Percentiles rank a stretch among this genome's conserved stretches.
Conservation (phyloP, 2,797 vertebrate genomes). For the Gymnopithys bicolor region DNA sequence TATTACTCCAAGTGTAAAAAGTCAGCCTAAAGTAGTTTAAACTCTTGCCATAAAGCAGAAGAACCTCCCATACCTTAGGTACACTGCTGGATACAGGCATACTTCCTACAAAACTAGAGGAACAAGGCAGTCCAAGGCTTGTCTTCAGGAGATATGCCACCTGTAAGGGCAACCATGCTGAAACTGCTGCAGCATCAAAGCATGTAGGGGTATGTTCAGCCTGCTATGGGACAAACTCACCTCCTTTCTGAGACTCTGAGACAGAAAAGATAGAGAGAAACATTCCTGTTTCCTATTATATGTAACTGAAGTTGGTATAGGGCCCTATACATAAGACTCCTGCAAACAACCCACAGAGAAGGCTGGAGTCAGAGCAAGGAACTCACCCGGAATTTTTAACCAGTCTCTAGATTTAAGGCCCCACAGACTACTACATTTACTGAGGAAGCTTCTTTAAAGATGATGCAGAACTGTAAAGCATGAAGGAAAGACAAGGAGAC, state of each 20-base stretch:
- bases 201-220: rapidly evolving
- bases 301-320: not conserved
- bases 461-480: not conserved
- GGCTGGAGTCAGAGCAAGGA: not conserved
- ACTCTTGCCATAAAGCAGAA: not conserved
- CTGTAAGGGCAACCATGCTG: not conserved
- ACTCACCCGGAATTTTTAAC: not conserved
- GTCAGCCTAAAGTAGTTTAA: not conserved
- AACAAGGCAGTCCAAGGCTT: not conserved
- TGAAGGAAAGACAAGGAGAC: not conserved
- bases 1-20: not conserved
- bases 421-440: not conserved
- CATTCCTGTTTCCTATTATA: not conserved
- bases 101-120: not conserved
- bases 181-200: not conserved
- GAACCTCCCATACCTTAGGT: not conserved
- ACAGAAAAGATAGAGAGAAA: not conserved
- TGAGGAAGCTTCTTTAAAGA: not conserved
- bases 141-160: not conserved
- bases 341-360: not conserved
- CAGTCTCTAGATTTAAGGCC: not conserved
- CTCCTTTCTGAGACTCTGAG: not conserved
- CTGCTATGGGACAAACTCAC: not conserved
- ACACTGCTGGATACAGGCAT: not conserved
- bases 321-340: not conserved